Percentiles rank a stretch among this genome's conserved stretches.
These are phyloP conservation scores for Indri indri DNA, from an alignment of 2,113 vertebrate species.

Conservation along the genomic window DNA sequence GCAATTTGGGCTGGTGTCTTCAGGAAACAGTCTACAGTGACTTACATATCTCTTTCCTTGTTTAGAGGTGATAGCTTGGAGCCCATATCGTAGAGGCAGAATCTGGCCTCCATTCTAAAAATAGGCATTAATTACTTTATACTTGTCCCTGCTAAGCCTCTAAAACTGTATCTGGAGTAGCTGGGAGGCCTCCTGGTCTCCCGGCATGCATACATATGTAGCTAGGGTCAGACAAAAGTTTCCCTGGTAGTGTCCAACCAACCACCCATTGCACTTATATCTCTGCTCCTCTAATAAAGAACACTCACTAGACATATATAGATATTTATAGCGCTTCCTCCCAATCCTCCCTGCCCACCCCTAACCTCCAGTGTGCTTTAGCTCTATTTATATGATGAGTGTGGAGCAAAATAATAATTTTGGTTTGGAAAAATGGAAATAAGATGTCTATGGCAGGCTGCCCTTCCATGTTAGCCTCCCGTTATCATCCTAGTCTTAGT, in stretches of 20 bases:
- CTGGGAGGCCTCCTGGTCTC: conserved; percentile 1
- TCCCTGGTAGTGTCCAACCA: neutral
- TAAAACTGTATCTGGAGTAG: neutral
- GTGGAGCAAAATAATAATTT: conserved; percentile 13
- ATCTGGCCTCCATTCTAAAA: neutral
- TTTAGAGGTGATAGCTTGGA: conserved; percentile 41
- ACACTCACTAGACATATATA: neutral
- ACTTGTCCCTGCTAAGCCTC: neutral
- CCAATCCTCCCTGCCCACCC: neutral
- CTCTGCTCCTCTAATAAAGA: conserved; percentile 24
- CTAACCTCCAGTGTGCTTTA: neutral
- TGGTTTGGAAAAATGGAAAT: conserved; percentile 21
- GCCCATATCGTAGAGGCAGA: neutral
- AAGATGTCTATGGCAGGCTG: neutral
- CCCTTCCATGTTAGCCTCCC: neutral
- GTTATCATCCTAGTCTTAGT: neutral
- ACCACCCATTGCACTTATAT: neutral
- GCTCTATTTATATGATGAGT: neutral
- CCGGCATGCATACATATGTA: neutral
- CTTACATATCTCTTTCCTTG: conserved; percentile 38
- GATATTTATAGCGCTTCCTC: conserved; percentile 3
- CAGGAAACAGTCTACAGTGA: conserved; percentile 32
- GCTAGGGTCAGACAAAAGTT: neutral
- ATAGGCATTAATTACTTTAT: neutral
- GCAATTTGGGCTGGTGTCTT: neutral